These are phyloP conservation scores for Scrobipalpa costella DNA, from an alignment of 2,888 invertebrate species.

Conservation along the genomic window DNA sequence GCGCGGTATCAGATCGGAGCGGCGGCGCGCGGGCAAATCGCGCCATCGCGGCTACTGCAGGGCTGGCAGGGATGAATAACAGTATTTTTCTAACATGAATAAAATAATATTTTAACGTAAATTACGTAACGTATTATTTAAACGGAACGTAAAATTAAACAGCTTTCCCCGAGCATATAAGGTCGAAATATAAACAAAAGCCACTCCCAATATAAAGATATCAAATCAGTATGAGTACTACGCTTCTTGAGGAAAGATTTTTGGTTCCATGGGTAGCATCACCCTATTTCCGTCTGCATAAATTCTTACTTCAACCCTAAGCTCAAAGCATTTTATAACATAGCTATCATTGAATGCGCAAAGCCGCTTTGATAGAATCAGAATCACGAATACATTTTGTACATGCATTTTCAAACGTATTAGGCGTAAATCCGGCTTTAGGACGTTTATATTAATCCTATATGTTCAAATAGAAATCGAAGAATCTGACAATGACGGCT, in stretches of 20 bases:
- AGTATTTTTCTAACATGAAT: too few species aligned
- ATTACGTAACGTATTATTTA: too few species aligned
- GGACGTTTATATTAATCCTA: slow-evolving; percentile 15
- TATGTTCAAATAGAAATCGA: slow-evolving; percentile 23
- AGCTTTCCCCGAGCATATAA: too few species aligned
- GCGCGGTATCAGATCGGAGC: slow-evolving; percentile 39
- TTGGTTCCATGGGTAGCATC: background rate
- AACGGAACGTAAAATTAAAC: too few species aligned
- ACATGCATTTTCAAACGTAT: slow-evolving; percentile 43
- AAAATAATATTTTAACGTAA: too few species aligned
- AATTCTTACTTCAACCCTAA: slow-evolving; percentile 40
- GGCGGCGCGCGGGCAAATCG: slow-evolving; percentile 38
- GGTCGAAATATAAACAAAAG: too few species aligned
- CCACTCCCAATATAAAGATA: too few species aligned
- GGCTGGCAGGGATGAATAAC: slow-evolving; percentile 6
- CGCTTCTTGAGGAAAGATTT: background rate
- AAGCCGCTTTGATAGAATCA: slow-evolving; percentile 58
- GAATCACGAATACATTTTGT: slow-evolving; percentile 58
- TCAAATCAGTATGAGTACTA: too few species aligned
- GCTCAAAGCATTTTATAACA: slow-evolving; percentile 44
- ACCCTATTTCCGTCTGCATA: too few species aligned
- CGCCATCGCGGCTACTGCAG: slow-evolving; percentile 32
- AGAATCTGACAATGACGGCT: too few species aligned
- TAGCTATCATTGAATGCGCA: slow-evolving; percentile 48
- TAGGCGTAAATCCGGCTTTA: slow-evolving; percentile 35